Conservation (phyloP, 2,888 invertebrate species). For the Chalcosyrphus nemorum region DNA sequence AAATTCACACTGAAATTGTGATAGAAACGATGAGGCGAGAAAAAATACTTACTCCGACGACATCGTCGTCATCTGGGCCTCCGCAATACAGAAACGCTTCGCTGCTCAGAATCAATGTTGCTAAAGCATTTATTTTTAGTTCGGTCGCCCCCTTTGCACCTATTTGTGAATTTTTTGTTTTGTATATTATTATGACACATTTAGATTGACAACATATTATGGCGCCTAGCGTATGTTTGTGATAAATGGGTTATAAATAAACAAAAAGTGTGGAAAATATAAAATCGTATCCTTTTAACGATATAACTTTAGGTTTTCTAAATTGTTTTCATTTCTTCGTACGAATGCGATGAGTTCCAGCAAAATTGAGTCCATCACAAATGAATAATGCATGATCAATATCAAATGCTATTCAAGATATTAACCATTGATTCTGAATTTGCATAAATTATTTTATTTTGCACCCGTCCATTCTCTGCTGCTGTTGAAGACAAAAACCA, state of each 20-base stretch:
- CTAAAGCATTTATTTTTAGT: conserved; percentile 9
- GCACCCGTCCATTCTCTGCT: neutral
- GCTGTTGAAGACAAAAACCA: neutral
- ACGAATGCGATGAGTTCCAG: neutral
- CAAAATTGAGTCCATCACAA: neutral
- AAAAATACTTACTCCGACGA: neutral
- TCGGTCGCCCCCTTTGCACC: neutral
- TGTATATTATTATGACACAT: neutral
- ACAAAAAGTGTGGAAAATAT: too few relatives aligned
- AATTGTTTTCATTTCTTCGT: neutral
- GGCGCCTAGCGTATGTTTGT: neutral
- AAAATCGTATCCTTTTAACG: neutral
- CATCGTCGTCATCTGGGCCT: neutral
- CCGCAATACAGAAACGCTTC: neutral
- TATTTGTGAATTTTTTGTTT: neutral
- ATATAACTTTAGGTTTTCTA: too few relatives aligned
- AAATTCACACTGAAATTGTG: neutral
- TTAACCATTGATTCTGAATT: neutral
- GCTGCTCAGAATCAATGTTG: neutral
- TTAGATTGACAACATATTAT: neutral
- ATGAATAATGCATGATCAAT: neutral
- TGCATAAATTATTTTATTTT: neutral
- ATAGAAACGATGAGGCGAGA: neutral
- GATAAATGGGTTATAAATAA: neutral
- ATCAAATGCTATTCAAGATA: neutral